Evolutionary conservation across 2,113 vertebrate species (phyloP), one percentile per base, ranked within the genome.

Genomic region (Varanus salvator): DNA sequence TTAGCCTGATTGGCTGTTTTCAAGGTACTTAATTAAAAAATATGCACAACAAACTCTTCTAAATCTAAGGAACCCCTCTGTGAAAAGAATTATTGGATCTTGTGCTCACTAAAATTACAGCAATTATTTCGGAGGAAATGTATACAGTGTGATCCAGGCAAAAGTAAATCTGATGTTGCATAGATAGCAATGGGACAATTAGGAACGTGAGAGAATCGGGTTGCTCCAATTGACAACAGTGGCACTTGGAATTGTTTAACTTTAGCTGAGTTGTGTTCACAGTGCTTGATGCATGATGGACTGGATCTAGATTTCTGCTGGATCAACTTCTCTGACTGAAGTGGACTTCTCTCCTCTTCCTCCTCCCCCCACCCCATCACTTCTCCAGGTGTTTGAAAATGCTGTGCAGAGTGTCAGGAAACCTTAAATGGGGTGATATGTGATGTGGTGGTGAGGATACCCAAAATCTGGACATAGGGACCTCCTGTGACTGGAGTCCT

Each of bases 1-100:
- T 84, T 9, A 92, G 80, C 75, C 64, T 87, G 57, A 89, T 91
- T 94, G 91, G 87, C 92, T 94, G 83, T 93, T 93, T 89, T 77
- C 69, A 84, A 57, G 86, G 92, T 94, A 92, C 94, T 94, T 94
- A 95, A 94, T 92, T 94, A 68, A 95, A 64, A 94, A 93, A 91
- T 66, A 87, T 72, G 91, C 38, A 7, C 92, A 94, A 91, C 84
- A 75, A 93, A 91, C 90, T 88, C 77, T 93, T 86, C 72, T 93
- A 88, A 85, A 91, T 91, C 85, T 17, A 92, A 78, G 88, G 83
- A 90, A 90, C 25, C 85, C 15, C 29, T 95, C 72, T 81, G 52
- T 23, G 87, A 85, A 84, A 95, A 87, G 77, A 90, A 92, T 91
- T 90, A 91, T 80, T 85, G 44, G 48, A 93, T 93, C 64, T 74